These are phyloP conservation scores for Chalcis sispes DNA, from an alignment of 2,888 invertebrate genomes.

Conservation along the genomic window DNA sequence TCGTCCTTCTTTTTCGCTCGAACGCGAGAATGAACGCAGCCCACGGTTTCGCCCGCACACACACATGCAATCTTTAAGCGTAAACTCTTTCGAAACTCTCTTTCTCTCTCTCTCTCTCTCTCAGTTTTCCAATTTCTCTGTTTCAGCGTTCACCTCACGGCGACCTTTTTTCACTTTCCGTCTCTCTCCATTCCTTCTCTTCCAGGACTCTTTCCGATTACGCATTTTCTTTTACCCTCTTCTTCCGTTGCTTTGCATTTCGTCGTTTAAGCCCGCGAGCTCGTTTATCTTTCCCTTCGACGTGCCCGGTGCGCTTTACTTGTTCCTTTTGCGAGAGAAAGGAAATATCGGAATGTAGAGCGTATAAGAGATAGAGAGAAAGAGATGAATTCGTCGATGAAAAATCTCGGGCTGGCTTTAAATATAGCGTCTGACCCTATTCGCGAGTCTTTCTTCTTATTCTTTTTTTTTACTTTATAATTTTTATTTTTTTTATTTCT, in stretches of 20 bases:
- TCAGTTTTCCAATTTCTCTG: slow-evolving; percentile 44
- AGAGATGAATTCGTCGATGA: no score
- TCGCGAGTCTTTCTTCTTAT: neutral
- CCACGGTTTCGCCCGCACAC: no score
- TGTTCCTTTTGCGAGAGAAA: slow-evolving; percentile 17
- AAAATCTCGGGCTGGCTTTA: no score
- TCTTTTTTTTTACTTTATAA: no score
- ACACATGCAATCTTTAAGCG: neutral
- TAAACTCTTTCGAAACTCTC: slow-evolving; percentile 1
- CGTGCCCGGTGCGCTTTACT: neutral
- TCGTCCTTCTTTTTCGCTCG: neutral
- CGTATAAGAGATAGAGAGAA: no score
- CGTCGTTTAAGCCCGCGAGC: slow-evolving; percentile 30
- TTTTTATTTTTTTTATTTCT: no score
- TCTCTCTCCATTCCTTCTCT: no score
- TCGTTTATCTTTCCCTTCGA: slow-evolving; percentile 49
- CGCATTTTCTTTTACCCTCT: slow-evolving; percentile 28
- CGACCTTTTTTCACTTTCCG: no score
- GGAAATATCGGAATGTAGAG: no score
- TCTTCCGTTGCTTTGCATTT: slow-evolving; percentile 34
- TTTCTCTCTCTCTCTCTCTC: slow-evolving; percentile 6
- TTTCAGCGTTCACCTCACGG: slow-evolving; percentile 28
- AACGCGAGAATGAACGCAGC: neutral
- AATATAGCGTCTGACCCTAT: slow-evolving; percentile 21
- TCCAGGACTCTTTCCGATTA: slow-evolving; percentile 50